Evolutionary conservation across 2,888 invertebrate genomes (phyloP).

Genomic region (Graphium colonna): DNA sequence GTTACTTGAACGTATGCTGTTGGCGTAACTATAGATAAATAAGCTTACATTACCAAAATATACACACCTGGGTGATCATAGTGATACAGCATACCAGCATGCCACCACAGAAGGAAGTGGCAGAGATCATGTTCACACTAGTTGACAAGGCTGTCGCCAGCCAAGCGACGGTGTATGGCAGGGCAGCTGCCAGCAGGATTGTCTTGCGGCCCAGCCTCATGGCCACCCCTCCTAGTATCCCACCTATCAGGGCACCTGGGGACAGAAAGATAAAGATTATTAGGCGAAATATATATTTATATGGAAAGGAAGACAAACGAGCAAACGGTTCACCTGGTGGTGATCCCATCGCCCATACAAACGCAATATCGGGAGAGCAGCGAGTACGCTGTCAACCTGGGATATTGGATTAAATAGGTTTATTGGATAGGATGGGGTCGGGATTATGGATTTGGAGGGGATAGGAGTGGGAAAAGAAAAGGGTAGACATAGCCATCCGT

Average conservation of each 20-base stretch:
- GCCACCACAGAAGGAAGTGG: slow-evolving; percentile 90
- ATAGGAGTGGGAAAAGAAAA: no score
- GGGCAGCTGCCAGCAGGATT: slow-evolving; percentile 83
- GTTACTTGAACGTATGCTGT: no score
- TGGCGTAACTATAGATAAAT: no score
- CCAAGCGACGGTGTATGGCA: slow-evolving; percentile 89
- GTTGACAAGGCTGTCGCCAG: slow-evolving; percentile 87
- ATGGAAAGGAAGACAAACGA: no score
- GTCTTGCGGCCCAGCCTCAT: slow-evolving; percentile 86
- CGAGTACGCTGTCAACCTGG: no score
- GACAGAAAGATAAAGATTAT: slow-evolving; percentile 28
- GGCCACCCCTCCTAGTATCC: slow-evolving; percentile 88
- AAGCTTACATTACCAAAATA: background rate
- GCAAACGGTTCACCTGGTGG: no score
- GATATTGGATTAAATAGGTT: no score
- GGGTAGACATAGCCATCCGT: no score
- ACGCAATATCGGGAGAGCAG: no score
- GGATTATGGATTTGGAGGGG: no score
- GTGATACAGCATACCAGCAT: slow-evolving; percentile 86
- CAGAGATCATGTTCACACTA: slow-evolving; percentile 86
- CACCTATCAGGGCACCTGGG: slow-evolving; percentile 88
- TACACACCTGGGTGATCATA: slow-evolving; percentile 84
- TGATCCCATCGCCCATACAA: no score
- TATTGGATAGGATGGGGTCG: no score
- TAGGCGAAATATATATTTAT: background rate